Evolutionary conservation across 2,113 vertebrate species (phyloP).

Genomic region (Psilopogon haemacephalus): DNA sequence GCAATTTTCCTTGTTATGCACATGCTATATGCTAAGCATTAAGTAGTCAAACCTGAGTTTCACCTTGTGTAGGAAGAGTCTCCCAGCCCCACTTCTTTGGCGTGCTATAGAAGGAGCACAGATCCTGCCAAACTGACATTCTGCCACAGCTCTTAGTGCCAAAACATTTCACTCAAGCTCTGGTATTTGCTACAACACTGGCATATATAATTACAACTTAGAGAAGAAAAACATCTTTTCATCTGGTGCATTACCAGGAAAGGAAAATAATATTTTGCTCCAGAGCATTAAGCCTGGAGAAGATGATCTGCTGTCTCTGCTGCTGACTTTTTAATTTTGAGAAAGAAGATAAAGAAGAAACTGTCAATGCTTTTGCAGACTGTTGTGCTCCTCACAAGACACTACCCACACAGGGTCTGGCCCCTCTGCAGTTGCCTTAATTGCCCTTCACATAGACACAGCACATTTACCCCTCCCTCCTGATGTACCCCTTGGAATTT

Average conservation of each 20-base stretch:
- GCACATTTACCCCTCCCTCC: background rate
- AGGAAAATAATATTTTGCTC: slow-evolving; percentile 6
- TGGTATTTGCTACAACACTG: background rate
- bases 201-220: background rate
- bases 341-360: background rate
- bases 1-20: fast-evolving
- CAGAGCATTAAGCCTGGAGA: background rate
- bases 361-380: background rate
- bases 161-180: slow-evolving; percentile 20
- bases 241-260: background rate
- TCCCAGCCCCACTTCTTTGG: background rate
- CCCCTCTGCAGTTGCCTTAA: background rate
- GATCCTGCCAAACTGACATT: background rate
- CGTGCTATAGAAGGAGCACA: background rate
- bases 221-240: slow-evolving; percentile 26
- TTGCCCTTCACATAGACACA: background rate
- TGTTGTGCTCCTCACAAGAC: background rate
- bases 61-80: background rate
- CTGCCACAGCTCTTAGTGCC: background rate
- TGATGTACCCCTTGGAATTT: background rate
- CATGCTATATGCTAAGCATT: background rate
- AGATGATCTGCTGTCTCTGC: background rate
- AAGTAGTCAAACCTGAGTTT: background rate
- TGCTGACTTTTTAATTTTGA: background rate
- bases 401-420: no score